Evolutionary conservation across 2,113 vertebrate species (phyloP).

Genomic region (Cygnus atratus): DNA sequence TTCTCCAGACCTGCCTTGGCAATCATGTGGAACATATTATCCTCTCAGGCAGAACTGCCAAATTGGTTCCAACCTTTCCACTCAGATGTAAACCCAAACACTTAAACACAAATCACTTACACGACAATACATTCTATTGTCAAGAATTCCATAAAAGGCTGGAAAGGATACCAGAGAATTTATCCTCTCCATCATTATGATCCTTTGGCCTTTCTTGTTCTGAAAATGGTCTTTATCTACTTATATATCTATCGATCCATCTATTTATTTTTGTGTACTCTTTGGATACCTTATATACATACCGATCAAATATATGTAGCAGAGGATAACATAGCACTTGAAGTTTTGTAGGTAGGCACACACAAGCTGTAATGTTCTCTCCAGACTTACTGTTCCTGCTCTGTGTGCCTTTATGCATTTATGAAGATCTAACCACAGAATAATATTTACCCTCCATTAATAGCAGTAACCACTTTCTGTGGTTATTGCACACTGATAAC

Average conservation of each 20-base stretch:
- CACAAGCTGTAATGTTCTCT: not conserved
- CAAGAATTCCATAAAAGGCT: constrained; percentile 49
- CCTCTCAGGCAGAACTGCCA: constrained; percentile 28
- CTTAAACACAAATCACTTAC: constrained; percentile 36
- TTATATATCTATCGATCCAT: not conserved
- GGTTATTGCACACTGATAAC: not conserved
- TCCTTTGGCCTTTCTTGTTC: not conserved
- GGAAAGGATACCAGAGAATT: not conserved
- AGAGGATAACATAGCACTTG: not conserved
- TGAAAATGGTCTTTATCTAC: not conserved
- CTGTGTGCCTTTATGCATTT: not conserved
- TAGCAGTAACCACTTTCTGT: not conserved
- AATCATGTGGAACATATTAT: constrained; percentile 39
- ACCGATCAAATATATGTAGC: not conserved
- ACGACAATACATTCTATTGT: not conserved
- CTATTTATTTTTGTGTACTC: not conserved
- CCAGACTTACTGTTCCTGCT: not conserved
- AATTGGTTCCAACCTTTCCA: constrained; percentile 27
- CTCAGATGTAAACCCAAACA: constrained; percentile 19
- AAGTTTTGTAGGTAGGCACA: not conserved
- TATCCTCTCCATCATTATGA: not conserved
- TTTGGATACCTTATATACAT: not conserved
- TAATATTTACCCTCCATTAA: not conserved
- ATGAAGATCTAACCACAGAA: not conserved
- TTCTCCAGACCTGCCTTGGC: constrained; percentile 43